phyloP scores from a whole-genome alignment of 1,140 invertebrate species.

The Anoplolepis gracilipes region DNA sequence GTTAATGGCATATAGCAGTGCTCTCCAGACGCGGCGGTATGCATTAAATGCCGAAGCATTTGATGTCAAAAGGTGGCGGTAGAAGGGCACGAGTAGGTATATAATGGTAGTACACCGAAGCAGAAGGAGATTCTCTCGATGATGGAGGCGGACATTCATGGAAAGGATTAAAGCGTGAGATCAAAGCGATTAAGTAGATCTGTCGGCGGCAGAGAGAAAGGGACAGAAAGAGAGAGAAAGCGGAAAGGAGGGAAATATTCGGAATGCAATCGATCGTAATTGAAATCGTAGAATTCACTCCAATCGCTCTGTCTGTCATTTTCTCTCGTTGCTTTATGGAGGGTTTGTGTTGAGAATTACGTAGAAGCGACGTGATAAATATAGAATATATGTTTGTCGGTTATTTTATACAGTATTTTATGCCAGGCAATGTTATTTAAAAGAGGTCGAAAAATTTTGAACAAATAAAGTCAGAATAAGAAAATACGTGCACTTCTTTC shows the following conservation, averaged over 20 bases:
- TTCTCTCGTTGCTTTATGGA: neutral
- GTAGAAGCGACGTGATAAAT: neutral
- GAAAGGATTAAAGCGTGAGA: constrained; percentile 45
- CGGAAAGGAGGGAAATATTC: too few species aligned
- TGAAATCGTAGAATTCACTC: constrained; percentile 19
- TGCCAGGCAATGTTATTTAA: neutral
- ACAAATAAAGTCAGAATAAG: neutral
- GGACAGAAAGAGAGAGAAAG: too few species aligned
- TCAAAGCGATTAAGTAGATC: constrained; percentile 49
- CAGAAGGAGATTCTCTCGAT: constrained; percentile 17
- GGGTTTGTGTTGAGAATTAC: neutral
- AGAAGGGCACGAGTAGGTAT: neutral
- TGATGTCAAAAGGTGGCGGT: constrained; percentile 38
- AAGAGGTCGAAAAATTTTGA: neutral
- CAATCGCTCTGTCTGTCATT: neutral
- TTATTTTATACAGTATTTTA: too few species aligned
- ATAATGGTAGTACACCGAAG: neutral
- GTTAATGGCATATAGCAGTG: neutral
- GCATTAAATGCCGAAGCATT: constrained; percentile 55
- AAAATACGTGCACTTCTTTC: neutral
- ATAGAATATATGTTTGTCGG: neutral
- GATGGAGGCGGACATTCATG: neutral
- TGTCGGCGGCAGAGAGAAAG: constrained; percentile 27
- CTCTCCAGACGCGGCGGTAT: constrained; percentile 13
- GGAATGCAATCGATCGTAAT: constrained; percentile 27